Evolutionary conservation across 2,888 invertebrate genomes (phyloP), one percentile per base, ranked within the genome.

Genomic region (Pachydiplax longipennis): DNA sequence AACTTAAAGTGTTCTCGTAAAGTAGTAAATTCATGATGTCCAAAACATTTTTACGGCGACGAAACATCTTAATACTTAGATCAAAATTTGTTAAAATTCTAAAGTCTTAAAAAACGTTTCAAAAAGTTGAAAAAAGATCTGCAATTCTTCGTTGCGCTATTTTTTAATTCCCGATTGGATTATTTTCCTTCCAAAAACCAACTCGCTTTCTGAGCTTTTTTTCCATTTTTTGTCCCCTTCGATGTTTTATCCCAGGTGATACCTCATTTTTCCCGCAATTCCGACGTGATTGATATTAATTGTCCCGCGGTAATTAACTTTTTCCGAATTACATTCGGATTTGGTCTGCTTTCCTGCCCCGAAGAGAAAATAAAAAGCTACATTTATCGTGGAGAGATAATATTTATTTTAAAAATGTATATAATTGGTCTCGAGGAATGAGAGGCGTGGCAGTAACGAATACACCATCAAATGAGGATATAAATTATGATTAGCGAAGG

Each of bases 281-380:
- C 31, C 83, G 83, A 83, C 83, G 83, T 37, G 61, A 87, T 87
- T 87, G 87, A 87, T 87, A 87, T 87, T 87, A 87, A 87, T 87
- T 87, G 87, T 61, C 31, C 37, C 58, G 61, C 87, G 10, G 65
- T 87, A 87, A 87, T 87, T 87, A 87, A 87, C 87, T 87, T 87
- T 87, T 61, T 58, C 83, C 37, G 61, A 87, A 87, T 87, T 61
- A 61, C n/a, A 87, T 37, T 37, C 10, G 37, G 22, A 83, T 61
- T 40, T 87, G 4, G 61, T 58, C 10, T 53, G 5, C 82, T 13
- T 58, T 58, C 22, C 10, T 40, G 35, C 35, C 22, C 61, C 61
- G 37, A 18, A 31, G n/a, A 22, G 6, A 31, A 15, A 61, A 61
- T 2, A 61, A 31, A 31, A 61, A 61, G 18, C n/a, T 65, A 35